Base-by-base conservation (phyloP, 1,140 invertebrate genomes). In the Neodiprion fabricii region DNA sequence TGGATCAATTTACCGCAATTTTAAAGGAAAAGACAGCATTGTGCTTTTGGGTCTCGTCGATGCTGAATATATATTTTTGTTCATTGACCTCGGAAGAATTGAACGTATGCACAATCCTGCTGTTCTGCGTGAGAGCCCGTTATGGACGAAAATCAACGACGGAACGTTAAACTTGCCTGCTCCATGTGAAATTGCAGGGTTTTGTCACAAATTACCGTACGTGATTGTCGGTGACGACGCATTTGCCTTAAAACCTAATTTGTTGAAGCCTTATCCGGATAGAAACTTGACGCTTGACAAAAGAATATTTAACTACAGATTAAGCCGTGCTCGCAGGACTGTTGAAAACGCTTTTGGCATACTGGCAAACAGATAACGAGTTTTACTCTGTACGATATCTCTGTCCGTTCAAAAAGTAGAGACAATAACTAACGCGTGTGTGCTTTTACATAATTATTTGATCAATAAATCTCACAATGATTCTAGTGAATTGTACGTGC, bases 371-470 rank as follows among this genome's bases (percentile, higher is more conserved):
- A 17, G 74, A 72, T 88, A 84, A 84, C 73, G 80, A 77, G 81
- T 89, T 74, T 88, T 86, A 76, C 83, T 80, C 48, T 74, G 70
- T 53, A 73, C 83, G 70, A 79, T 85, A 48, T 74, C 73, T 72
- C 74, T 78, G 23, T 73, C 74, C 9, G 17, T 78, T 28, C 40
- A 80, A n/a, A 72, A 61, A 65, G 75, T 77, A 48, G 77, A 79
- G 28, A 72, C 53, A 67, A 77, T 81, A 23, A 78, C 81, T 11
- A 66, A 77, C 67, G 75, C 81, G 4, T 77, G 61, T 66, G 76
- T 76, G 48, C 49, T 61, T 53, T 65, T 81, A 71, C 79, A 81
- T 68, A 81, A 79, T 73, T 77, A 72, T 68, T 47, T 75, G 9
- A 61, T 70, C 10, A 10, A 10, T 53, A 14, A 53, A 53, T 11